Percentiles rank a stretch among this genome's conserved stretches.
These are phyloP conservation scores for Volucella zonaria DNA, from an alignment of 2,888 invertebrate species.

Conservation along the genomic window DNA sequence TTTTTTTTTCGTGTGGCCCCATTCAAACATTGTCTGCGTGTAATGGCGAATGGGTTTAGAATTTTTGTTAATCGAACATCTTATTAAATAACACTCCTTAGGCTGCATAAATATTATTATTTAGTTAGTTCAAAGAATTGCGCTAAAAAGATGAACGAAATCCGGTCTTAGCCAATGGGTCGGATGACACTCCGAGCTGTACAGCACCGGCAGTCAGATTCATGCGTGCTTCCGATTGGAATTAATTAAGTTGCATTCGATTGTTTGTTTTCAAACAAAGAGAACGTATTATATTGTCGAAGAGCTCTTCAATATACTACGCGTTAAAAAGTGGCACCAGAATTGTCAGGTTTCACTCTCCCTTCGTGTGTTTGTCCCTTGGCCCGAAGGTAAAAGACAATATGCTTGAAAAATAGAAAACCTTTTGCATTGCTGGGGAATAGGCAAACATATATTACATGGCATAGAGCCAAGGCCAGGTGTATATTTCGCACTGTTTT, in stretches of 20 bases:
- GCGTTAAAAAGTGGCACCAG: neutral
- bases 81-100: neutral
- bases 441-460: slow-evolving; percentile 23
- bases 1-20: neutral
- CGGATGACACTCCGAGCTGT: slow-evolving; percentile 4
- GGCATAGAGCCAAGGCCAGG: slow-evolving; percentile 60
- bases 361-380: neutral
- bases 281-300: slow-evolving; percentile 8
- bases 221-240: neutral
- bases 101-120: neutral
- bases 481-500: slow-evolving; percentile 39
- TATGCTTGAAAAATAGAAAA: slow-evolving; percentile 36
- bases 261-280: slow-evolving; percentile 65
- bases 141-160: neutral
- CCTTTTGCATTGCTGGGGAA: slow-evolving; percentile 49
- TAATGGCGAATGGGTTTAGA: slow-evolving; percentile 10
- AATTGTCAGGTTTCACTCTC: slow-evolving; percentile 5
- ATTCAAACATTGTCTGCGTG: slow-evolving; percentile 1
- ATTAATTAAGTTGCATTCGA: slow-evolving; percentile 37
- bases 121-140: neutral
- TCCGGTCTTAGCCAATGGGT: neutral
- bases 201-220: slow-evolving; percentile 10
- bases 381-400: slow-evolving; percentile 45
- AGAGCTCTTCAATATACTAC: neutral
- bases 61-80: neutral